Conservation (phyloP, 1,140 invertebrate species). For the Zaprionus africanus region DNA sequence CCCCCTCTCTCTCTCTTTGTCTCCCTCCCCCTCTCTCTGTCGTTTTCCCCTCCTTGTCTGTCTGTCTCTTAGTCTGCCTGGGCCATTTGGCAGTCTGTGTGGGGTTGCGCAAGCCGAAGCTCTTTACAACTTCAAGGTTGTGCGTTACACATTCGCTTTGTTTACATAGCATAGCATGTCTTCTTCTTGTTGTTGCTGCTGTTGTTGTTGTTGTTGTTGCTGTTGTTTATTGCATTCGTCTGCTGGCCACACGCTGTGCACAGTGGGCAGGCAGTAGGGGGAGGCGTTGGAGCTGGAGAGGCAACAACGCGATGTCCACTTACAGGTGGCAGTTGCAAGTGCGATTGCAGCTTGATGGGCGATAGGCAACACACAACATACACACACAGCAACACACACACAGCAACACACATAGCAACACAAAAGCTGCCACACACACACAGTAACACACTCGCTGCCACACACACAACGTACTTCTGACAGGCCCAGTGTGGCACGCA, state of each 20-base stretch:
- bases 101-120: constrained; percentile 32
- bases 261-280: constrained; percentile 1
- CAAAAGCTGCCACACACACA: too few species aligned
- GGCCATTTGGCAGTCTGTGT: constrained; percentile 48
- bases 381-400: constrained; percentile 3
- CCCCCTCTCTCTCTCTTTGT: too few species aligned
- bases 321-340: constrained; percentile 24
- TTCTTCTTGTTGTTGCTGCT: too few species aligned
- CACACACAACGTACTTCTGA: neutral
- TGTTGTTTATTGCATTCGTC: constrained; percentile 46
- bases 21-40: too few species aligned
- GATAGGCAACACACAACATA: constrained; percentile 12
- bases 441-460: neutral
- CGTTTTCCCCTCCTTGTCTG: neutral
- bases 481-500: constrained; percentile 13
- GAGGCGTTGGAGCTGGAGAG: constrained; percentile 21
- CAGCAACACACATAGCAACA: neutral
- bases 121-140: constrained; percentile 55
- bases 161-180: constrained; percentile 34
- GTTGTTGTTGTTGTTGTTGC: constrained; percentile 2
- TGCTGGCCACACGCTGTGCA: constrained; percentile 40
- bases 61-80: constrained; percentile 16
- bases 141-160: constrained; percentile 49
- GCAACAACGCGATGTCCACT: constrained; percentile 2
- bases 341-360: constrained; percentile 8